Percentiles rank a stretch among this genome's conserved stretches.
Conservation (phyloP, 2,888 invertebrate species). For the Dasysyrphus tricinctus region DNA sequence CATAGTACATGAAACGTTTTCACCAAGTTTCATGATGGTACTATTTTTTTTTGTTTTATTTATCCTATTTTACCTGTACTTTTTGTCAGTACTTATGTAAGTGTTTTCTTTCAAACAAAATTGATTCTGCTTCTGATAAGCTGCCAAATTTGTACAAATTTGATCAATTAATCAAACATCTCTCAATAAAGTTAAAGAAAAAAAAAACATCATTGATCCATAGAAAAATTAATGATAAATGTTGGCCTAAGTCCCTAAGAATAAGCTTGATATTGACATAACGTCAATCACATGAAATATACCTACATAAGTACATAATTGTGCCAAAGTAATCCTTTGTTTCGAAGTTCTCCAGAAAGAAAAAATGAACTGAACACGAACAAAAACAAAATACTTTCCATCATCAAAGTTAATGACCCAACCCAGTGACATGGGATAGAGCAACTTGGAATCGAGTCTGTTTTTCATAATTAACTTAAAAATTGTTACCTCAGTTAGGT, state of each 20-base stretch:
- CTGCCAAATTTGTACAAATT: too few species aligned
- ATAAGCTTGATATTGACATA: neutral
- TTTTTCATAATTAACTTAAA: slow-evolving; percentile 24
- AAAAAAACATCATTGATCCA: neutral
- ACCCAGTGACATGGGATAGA: slow-evolving; percentile 13
- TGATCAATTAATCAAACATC: neutral
- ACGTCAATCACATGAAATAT: neutral
- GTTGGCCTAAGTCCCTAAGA: neutral
- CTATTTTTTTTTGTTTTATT: too few species aligned
- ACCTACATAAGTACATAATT: neutral
- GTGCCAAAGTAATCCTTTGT: neutral
- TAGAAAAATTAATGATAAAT: neutral
- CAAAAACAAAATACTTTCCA: neutral
- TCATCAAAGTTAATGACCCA: neutral
- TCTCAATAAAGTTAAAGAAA: neutral
- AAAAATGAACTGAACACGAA: neutral
- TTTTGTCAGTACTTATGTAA: neutral
- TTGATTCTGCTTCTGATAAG: neutral
- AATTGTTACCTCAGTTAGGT: slow-evolving; percentile 8
- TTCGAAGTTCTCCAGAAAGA: neutral
- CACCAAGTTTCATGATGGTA: too few species aligned
- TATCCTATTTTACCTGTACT: too few species aligned
- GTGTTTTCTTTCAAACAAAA: neutral
- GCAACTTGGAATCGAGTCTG: neutral
- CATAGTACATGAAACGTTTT: too few species aligned